These are phyloP conservation scores for Patella ulyssiponensis DNA, from an alignment of 2,888 invertebrate species.

Conservation along the genomic window DNA sequence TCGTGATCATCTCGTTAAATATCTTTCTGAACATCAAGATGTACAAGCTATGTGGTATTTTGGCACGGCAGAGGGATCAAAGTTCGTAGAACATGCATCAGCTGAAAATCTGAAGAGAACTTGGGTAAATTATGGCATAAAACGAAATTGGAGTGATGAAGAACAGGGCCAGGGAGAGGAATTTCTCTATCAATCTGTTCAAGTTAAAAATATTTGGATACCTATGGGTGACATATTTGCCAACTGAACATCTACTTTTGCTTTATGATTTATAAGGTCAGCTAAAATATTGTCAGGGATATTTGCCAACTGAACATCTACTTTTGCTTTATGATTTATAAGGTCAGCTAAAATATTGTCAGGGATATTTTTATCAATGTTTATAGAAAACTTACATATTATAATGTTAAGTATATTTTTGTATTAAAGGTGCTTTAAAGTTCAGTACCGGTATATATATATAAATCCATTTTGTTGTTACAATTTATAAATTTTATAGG, in stretches of 20 bases:
- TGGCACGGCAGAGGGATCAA: constrained; percentile 68
- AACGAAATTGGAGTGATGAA: constrained; percentile 66
- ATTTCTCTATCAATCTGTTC: constrained; percentile 71
- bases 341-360: background rate
- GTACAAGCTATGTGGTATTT: constrained; percentile 72
- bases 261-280: background rate
- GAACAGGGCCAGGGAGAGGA: constrained; percentile 70
- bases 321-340: background rate
- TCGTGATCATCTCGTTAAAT: constrained; percentile 69
- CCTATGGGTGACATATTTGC: constrained; percentile 74
- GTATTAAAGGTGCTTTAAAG: no score
- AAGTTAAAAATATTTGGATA: constrained; percentile 73
- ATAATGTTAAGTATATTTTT: no score
- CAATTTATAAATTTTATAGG: no score
- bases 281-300: background rate
- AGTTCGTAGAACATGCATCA: constrained; percentile 71
- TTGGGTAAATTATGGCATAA: constrained; percentile 71
- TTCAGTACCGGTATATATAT: no score
- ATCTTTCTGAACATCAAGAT: constrained; percentile 71
- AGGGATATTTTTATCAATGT: background rate
- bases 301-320: constrained; percentile 65
- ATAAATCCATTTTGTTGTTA: no score
- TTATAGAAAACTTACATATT: no score
- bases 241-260: constrained; percentile 58
- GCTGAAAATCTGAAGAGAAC: constrained; percentile 72